These are phyloP conservation scores for Xylophagus ater DNA, from an alignment of 2,888 invertebrate genomes.

Conservation along the genomic window DNA sequence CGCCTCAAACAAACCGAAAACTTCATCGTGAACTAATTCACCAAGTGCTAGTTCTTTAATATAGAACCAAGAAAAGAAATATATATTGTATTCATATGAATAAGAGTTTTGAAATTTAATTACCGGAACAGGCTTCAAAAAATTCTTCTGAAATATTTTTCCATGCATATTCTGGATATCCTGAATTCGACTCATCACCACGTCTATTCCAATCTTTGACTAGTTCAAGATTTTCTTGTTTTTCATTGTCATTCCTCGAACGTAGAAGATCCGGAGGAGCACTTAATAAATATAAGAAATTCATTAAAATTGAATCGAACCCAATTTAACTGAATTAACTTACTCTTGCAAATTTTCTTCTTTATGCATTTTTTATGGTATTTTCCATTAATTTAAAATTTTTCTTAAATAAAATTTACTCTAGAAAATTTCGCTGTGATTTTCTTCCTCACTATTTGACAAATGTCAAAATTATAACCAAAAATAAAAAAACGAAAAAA, in stretches of 20 bases:
- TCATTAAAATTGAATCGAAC: no score
- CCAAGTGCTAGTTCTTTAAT: slow-evolving; percentile 67
- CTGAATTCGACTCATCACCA: slow-evolving; percentile 4
- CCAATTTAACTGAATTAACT: not conserved
- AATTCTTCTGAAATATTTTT: slow-evolving; percentile 45
- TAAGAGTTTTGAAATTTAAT: not conserved
- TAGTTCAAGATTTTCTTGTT: slow-evolving; percentile 1
- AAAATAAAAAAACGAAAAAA: no score
- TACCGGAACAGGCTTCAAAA: slow-evolving; percentile 50
- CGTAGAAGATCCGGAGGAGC: no score
- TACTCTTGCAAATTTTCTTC: slow-evolving; percentile 6
- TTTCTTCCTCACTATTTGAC: no score
- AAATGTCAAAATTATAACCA: no score
- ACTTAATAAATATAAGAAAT: no score
- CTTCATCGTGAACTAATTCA: slow-evolving; percentile 81
- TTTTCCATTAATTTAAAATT: no score
- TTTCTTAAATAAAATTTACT: no score
- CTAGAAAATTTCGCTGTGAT: no score
- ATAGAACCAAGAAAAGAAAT: not conserved
- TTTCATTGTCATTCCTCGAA: no score
- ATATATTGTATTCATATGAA: not conserved
- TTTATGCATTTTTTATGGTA: slow-evolving; percentile 7
- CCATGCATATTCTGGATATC: slow-evolving; percentile 34
- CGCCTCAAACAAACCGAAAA: slow-evolving; percentile 90
- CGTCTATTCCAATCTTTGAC: no score